Evolutionary conservation across 2,888 invertebrate species (phyloP), one percentile per base, ranked within the genome.

Genomic region (Hirtodrosophila cameraria): DNA sequence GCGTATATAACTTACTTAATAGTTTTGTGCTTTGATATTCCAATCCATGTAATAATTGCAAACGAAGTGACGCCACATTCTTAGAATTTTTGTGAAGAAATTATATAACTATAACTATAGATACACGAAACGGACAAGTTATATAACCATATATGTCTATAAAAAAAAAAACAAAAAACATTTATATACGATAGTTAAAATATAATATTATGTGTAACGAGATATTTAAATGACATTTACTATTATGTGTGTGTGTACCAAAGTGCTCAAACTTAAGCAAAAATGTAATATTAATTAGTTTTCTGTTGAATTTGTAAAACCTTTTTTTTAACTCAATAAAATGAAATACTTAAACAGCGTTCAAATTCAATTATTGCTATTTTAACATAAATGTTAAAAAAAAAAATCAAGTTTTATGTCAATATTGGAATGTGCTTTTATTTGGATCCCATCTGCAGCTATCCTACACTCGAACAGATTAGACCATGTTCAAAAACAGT

Each of bases 231-330:
- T 71, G 62, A 74, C 68, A 71, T 81, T 74, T 72, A 65, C 61
- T 66, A 79, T 66, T 74, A 69, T 74, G 55, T 68, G 72, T 72
- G 71, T 79, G 75, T 69, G 71, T 77, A 86, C 76, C 86, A 86
- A 86, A 87, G 87, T 86, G 86, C 87, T 85, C 86, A 87, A 86
- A 75, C 67, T 68, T 69, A 79, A 75, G 77, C 62, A 54, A 78
- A 71, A 70, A 76, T 66, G 54, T 58, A 55, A 78, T 61, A 72
- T 61, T 68, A 69, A 66, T 68, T 80, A 79, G 74, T 74, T 62
- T 80, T 80, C 74, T 80, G 83, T 80, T 80, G 65, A 79, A 82
- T 82, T 82, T 79, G 79, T 79, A 70, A 75, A 70, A 67, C 54
- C 75, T 79, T 77, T 78, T 79, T 77, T 79, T 62, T 79, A 75